These are phyloP conservation scores for Theocolax elegans DNA, from an alignment of 1,140 invertebrate species.

Conservation along the genomic window DNA sequence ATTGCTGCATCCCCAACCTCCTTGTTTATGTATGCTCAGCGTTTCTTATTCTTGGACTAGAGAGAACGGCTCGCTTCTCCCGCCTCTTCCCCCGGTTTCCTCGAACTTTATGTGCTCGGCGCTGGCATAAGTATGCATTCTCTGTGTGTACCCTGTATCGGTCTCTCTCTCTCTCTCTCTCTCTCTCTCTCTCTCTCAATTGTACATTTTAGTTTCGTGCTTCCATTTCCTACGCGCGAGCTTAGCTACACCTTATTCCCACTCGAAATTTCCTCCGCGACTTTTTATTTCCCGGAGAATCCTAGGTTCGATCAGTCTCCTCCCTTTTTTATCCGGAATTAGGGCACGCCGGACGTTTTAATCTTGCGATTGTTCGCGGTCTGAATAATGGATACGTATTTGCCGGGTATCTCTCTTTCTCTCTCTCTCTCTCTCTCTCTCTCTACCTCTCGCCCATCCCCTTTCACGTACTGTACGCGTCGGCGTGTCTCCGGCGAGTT, in stretches of 20 bases:
- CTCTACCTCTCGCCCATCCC: neutral
- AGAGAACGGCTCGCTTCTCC: conserved; percentile 24
- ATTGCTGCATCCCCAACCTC: conserved; percentile 69
- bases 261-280: neutral
- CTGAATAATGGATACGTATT: conserved; percentile 32
- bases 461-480: too few species aligned
- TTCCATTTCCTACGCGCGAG: conserved; percentile 37
- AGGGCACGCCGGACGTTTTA: conserved; percentile 32
- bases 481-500: neutral
- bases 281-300: conserved; percentile 19
- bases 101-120: conserved; percentile 65
- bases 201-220: conserved; percentile 52
- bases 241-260: neutral
- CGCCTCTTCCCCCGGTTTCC: neutral
- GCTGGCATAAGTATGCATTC: conserved; percentile 64
- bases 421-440: neutral
- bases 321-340: neutral
- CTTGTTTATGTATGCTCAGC: conserved; percentile 69
- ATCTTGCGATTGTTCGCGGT: conserved; percentile 25
- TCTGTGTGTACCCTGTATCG: conserved; percentile 46
- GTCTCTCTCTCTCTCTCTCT: too few species aligned
- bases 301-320: neutral
- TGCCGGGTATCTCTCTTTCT: conserved; percentile 17
- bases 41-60: conserved; percentile 68
- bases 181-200: too few species aligned